Evolutionary conservation across 2,113 vertebrate species (phyloP).

Genomic region (Cygnus buccinator): DNA sequence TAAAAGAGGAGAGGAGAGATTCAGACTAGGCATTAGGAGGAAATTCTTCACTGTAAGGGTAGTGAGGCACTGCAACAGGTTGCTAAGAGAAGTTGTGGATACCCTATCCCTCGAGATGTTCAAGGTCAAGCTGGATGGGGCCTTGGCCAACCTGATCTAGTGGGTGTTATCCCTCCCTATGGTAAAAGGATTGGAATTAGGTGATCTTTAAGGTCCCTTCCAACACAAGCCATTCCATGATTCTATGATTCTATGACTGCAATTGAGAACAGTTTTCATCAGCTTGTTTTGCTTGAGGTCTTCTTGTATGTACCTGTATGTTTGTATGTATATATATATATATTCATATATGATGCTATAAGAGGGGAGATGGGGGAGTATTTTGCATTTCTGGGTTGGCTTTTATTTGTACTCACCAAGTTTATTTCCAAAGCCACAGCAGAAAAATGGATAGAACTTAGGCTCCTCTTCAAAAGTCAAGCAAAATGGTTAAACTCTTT

Average conservation of each 20-base stretch:
- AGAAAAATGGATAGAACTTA: background rate
- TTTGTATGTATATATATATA: background rate
- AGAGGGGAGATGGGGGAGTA: background rate
- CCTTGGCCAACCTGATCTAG: too few relatives aligned
- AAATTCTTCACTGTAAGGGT: too few relatives aligned
- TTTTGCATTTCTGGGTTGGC: background rate
- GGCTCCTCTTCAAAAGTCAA: background rate
- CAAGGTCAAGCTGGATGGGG: too few relatives aligned
- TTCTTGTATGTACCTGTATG: background rate
- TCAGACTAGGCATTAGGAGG: too few relatives aligned
- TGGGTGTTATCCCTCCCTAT: too few relatives aligned
- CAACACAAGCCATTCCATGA: too few relatives aligned
- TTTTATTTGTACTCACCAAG: rapidly evolving
- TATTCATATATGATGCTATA: background rate
- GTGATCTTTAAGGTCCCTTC: too few relatives aligned
- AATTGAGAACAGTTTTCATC: background rate
- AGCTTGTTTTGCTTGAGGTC: rapidly evolving
- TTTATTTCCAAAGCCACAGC: background rate
- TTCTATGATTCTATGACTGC: background rate
- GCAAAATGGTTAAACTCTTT: rapidly evolving
- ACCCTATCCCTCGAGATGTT: too few relatives aligned
- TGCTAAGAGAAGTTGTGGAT: too few relatives aligned
- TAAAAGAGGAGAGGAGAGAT: too few relatives aligned
- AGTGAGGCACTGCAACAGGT: too few relatives aligned
- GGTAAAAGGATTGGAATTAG: too few relatives aligned